Evolutionary conservation across 2,797 vertebrate species (phyloP).

Genomic region (Lacerta agilis): DNA sequence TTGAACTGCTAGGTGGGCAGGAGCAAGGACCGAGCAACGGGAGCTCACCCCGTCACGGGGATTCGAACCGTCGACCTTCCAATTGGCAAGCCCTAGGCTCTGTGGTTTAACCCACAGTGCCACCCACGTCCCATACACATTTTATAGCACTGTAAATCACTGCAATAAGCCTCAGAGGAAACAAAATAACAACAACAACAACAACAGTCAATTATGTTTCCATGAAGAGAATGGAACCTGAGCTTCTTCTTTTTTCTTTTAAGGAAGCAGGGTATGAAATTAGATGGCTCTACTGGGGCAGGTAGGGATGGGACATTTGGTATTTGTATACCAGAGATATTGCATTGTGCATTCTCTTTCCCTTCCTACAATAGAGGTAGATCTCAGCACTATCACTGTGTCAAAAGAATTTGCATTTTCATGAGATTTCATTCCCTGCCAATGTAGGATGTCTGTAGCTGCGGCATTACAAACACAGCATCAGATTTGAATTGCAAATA

Average conservation of each 20-base stretch:
- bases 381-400: not conserved
- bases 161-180: too few species aligned
- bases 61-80: too few species aligned
- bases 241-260: not conserved
- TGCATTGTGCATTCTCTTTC: not conserved
- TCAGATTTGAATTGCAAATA: slow-evolving; percentile 29
- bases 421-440: slow-evolving; percentile 21
- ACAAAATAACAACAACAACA: too few species aligned
- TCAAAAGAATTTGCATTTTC: slow-evolving; percentile 30
- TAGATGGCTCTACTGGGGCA: not conserved
- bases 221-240: not conserved
- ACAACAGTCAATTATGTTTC: not conserved
- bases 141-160: too few species aligned
- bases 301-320: not conserved
- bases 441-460: slow-evolving; percentile 7
- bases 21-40: too few species aligned
- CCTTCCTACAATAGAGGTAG: not conserved
- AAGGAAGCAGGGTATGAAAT: not conserved
- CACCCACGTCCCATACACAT: too few species aligned
- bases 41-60: too few species aligned
- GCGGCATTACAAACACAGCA: not conserved
- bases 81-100: too few species aligned
- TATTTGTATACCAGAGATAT: not conserved
- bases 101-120: too few species aligned
- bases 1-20: too few species aligned